Conservation (phyloP, 2,113 vertebrate genomes). For the Nymphicus hollandicus region DNA sequence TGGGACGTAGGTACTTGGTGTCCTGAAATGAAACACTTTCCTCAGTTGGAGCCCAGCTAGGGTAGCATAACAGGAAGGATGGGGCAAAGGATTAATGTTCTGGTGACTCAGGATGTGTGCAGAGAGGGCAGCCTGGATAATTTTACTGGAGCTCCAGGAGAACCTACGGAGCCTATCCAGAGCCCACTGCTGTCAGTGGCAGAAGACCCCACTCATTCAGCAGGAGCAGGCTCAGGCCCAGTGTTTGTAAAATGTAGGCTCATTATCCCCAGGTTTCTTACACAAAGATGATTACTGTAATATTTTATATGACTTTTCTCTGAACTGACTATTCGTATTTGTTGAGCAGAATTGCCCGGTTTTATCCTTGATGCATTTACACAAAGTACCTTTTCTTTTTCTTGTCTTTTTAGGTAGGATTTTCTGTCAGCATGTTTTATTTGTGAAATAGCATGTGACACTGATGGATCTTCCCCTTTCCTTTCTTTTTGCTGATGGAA, state of each 20-base stretch:
- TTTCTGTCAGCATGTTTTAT: slow-evolving; percentile 24
- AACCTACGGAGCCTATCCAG: accelerated
- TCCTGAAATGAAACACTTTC: background rate
- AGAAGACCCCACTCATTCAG: background rate
- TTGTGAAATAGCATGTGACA: slow-evolving; percentile 9
- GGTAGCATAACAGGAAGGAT: background rate
- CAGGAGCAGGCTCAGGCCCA: background rate
- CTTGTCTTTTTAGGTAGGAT: background rate
- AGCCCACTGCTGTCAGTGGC: background rate
- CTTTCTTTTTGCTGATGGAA: slow-evolving; percentile 25
- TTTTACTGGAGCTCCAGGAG: background rate
- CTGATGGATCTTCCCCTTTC: slow-evolving; percentile 11
- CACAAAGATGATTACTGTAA: background rate
- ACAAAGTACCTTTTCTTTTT: slow-evolving; percentile 11
- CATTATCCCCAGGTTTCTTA: background rate
- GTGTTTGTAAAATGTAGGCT: background rate
- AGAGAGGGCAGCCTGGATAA: background rate
- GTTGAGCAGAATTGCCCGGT: background rate
- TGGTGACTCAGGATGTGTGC: background rate
- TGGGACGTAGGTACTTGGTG: background rate
- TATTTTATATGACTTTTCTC: slow-evolving; percentile 11
- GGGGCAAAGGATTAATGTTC: background rate
- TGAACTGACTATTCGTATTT: background rate
- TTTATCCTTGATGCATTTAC: background rate
- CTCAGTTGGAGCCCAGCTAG: background rate